These are phyloP conservation scores for Cygnus atratus DNA, from an alignment of 2,113 vertebrate genomes.

Conservation along the genomic window DNA sequence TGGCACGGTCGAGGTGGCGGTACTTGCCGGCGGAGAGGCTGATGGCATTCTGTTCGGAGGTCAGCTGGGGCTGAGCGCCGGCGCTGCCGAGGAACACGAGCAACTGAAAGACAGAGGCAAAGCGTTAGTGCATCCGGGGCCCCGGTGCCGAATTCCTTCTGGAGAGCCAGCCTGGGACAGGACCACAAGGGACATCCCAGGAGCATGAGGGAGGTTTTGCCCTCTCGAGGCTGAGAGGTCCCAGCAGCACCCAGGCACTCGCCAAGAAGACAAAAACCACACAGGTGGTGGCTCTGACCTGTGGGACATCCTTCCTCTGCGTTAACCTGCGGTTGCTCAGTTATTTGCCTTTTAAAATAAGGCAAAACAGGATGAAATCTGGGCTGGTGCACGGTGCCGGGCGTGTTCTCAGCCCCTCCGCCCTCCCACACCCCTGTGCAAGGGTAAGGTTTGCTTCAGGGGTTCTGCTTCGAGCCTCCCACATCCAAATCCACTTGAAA, in stretches of 20 bases:
- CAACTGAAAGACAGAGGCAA: constrained; percentile 78
- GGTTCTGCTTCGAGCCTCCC: neutral
- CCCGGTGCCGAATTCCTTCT: no score
- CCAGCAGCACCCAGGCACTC: neutral
- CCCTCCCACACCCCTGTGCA: rapidly evolving
- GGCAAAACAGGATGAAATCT: neutral
- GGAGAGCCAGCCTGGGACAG: rapidly evolving
- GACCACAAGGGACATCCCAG: neutral
- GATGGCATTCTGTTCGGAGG: constrained; percentile 75
- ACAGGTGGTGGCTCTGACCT: neutral
- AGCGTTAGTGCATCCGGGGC: neutral
- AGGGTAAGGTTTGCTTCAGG: rapidly evolving
- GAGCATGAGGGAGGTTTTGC: neutral
- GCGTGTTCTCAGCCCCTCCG: neutral
- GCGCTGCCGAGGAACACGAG: constrained; percentile 79
- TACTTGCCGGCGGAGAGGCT: constrained; percentile 84
- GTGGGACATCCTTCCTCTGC: neutral
- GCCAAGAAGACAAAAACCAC: neutral
- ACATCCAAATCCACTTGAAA: neutral
- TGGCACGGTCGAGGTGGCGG: constrained; percentile 80
- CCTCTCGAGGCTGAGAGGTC: constrained; percentile 6
- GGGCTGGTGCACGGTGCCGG: neutral
- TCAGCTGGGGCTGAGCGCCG: constrained; percentile 73
- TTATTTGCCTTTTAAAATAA: constrained; percentile 2
- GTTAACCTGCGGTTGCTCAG: neutral